Evolutionary conservation across 2,888 invertebrate genomes (phyloP).

Genomic region (Stramonita haemastoma): DNA sequence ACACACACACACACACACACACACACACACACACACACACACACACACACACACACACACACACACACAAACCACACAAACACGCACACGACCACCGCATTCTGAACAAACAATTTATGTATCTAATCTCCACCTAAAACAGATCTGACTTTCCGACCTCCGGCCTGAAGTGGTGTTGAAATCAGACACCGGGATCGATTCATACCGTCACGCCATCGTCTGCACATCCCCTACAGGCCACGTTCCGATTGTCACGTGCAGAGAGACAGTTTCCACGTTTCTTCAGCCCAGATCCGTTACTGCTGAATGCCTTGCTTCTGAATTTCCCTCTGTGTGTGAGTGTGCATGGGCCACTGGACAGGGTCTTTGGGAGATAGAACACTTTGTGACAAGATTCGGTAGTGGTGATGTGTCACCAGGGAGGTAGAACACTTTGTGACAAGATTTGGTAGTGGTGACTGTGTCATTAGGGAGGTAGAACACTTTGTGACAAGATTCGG

Average conservation of each 20-base stretch:
- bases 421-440: no score
- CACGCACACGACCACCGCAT: not conserved
- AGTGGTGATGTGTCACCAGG: no score
- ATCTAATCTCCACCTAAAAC: no score
- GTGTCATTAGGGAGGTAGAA: no score
- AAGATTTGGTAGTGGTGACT: no score
- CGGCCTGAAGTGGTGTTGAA: not conserved
- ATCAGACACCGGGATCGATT: conserved; percentile 1
- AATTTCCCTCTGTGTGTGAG: not conserved
- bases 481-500: no score
- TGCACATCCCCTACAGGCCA: not conserved
- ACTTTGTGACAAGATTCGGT: no score
- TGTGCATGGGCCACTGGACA: not conserved
- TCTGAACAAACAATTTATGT: not conserved
- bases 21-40: not conserved
- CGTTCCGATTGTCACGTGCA: not conserved
- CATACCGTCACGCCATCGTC: not conserved
- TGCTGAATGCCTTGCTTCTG: no score
- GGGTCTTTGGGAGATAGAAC: not conserved
- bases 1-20: not conserved
- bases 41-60: not conserved
- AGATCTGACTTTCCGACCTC: no score
- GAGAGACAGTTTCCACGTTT: not conserved
- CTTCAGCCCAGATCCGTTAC: not conserved
- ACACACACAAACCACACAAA: not conserved